These are phyloP conservation scores for Cebuella pygmaea DNA, from an alignment of 2,797 vertebrate genomes.

Conservation along the genomic window DNA sequence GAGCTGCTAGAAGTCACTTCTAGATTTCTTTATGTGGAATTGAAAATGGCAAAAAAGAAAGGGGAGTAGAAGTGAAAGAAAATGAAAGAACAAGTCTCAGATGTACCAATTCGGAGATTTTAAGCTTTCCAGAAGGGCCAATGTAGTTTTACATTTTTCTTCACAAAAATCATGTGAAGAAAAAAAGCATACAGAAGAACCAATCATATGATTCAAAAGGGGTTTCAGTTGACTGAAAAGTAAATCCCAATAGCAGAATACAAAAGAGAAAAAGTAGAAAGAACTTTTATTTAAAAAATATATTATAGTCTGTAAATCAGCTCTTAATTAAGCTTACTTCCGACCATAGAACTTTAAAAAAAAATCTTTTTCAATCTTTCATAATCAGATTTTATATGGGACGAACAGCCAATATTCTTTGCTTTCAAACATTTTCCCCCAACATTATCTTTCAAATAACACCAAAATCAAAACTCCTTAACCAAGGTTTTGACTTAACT, in stretches of 20 bases:
- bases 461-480: not conserved
- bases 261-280: not conserved
- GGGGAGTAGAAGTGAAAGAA: not conserved
- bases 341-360: not conserved
- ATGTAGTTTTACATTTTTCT: not conserved
- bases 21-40: not conserved
- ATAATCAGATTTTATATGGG: not conserved
- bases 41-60: not conserved
- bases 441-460: not conserved
- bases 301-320: not conserved
- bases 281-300: not conserved
- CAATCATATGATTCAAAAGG: not conserved
- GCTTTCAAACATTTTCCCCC: not conserved
- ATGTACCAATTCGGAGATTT: not conserved
- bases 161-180: not conserved
- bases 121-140: not conserved
- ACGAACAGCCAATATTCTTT: not conserved
- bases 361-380: not conserved
- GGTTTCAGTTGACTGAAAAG: not conserved
- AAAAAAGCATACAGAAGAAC: not conserved
- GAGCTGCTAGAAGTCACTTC: not conserved
- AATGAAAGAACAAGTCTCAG: not conserved
- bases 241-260: not conserved
- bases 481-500: not conserved
- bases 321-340: not conserved